These are phyloP conservation scores for Charanyca ferruginea DNA, from an alignment of 2,888 invertebrate genomes.

Conservation along the genomic window DNA sequence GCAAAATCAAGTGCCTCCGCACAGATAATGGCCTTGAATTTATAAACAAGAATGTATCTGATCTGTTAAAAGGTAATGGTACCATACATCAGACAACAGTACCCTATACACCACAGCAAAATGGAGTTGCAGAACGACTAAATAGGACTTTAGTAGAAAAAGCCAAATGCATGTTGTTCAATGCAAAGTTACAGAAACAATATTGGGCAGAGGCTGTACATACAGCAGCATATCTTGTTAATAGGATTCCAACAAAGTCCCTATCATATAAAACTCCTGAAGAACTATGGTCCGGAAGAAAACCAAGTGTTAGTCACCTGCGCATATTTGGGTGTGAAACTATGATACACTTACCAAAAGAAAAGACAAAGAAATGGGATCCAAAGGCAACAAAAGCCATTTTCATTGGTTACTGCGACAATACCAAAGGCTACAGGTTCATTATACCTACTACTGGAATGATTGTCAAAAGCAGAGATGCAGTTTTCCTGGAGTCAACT, in stretches of 20 bases:
- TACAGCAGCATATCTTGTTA: constrained; percentile 19
- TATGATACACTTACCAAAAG: constrained; percentile 22
- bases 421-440: constrained; percentile 22
- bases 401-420: constrained; percentile 27
- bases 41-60: too few relatives aligned
- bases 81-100: too few relatives aligned
- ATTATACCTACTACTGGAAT: constrained; percentile 1
- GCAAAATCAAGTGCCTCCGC: too few relatives aligned
- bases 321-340: constrained; percentile 19
- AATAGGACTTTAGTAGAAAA: too few relatives aligned
- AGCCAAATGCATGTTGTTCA: too few relatives aligned
- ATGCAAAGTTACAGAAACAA: constrained; percentile 9
- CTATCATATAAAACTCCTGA: constrained; percentile 2
- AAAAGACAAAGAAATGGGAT: constrained; percentile 22
- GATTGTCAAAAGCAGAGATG: constrained; percentile 16
- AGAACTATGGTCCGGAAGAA: constrained; percentile 12
- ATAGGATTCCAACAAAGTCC: constrained; percentile 12
- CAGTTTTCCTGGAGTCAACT: constrained; percentile 7
- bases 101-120: too few relatives aligned
- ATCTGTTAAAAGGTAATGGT: too few relatives aligned
- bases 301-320: constrained; percentile 19
- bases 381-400: constrained; percentile 21
- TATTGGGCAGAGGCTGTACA: constrained; percentile 22
- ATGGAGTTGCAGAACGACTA: too few relatives aligned
- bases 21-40: too few relatives aligned